Conservation (phyloP, 2,797 vertebrate genomes). For the Liparis tanakae region DNA sequence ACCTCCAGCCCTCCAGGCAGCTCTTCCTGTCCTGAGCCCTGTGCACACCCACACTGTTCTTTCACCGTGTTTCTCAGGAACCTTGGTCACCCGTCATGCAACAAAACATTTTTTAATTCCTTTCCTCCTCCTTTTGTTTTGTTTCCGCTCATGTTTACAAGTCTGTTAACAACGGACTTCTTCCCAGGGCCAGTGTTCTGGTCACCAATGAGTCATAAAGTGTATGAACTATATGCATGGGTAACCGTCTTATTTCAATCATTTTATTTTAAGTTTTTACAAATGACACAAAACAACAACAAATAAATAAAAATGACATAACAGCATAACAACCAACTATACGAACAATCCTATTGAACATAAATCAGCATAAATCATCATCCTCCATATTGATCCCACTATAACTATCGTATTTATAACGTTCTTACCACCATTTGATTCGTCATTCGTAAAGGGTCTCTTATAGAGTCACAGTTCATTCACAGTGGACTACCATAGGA, state of each 20-base stretch:
- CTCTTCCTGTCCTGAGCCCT: conserved; percentile 54
- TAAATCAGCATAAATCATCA: no score
- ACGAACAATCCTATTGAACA: no score
- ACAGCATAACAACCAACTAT: no score
- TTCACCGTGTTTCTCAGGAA: conserved; percentile 36
- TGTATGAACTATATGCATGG: not conserved
- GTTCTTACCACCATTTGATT: no score
- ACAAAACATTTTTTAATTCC: not conserved
- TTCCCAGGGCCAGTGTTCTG: conserved; percentile 3
- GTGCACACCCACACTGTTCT: conserved; percentile 8
- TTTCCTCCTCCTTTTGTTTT: conserved; percentile 57
- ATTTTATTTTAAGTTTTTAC: no score
- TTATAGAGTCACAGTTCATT: not conserved
- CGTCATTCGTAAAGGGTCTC: not conserved
- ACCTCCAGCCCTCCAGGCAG: conserved; percentile 49
- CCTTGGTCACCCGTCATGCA: conserved; percentile 37
- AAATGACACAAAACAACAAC: no score
- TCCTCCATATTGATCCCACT: no score
- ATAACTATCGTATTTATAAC: no score
- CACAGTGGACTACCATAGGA: not conserved
- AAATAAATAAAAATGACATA: no score
- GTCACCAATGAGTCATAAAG: not conserved
- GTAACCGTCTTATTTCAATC: no score
- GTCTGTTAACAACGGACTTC: conserved; percentile 4
- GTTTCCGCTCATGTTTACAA: conserved; percentile 11